Base-by-base conservation (phyloP, 1,140 invertebrate species). In the Hyphantria cunea region DNA sequence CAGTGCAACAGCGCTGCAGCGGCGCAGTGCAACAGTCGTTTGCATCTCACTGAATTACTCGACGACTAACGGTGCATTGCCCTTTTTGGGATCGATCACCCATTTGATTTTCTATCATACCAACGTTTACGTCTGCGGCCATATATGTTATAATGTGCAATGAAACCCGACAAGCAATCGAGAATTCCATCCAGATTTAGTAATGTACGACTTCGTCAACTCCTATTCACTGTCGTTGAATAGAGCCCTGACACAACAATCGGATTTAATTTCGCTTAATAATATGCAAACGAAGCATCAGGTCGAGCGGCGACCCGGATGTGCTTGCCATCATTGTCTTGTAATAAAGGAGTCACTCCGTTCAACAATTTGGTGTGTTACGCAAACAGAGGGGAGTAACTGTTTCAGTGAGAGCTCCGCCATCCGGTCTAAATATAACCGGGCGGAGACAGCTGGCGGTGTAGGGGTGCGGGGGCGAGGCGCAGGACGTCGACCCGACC, bases 361-460 rank as follows among this genome's bases (percentile, higher is more conserved):
- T 67, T 63, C 64, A 70, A 68, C 66, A 69, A 73, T 70, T 69
- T 56, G 63, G 65, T 70, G 52, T 64, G 68, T 71, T 74, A 71
- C 74, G 74, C 74, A 74, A 74, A 74, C 72, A 70, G 65, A 73
- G 65, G 73, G 74, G 70, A 70, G 74, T 74, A 74, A 72, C 71
- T 72, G 71, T 79, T 72, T 72, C 74, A 76, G 69, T 79, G 79
- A 76, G 78, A 76, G 74, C 72, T 74, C 66, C 70, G 74, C 73
- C 72, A 78, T 82, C 76, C 81, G 76, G 75, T 75, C 82, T 82
- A 84, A 82, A 84, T 84, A 81, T 84, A 84, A 82, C 66, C 66
- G 68, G 68, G 66, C 70, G 66, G 70, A 68, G 74, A 70, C 68
- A 70, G 73, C 59, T 62, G 71, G 67, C 45, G 65, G 58, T 49